Percentiles rank a stretch among this genome's conserved stretches.
phyloP scores from a whole-genome alignment of 2,888 invertebrate species.

The Endomychus coccineus region DNA sequence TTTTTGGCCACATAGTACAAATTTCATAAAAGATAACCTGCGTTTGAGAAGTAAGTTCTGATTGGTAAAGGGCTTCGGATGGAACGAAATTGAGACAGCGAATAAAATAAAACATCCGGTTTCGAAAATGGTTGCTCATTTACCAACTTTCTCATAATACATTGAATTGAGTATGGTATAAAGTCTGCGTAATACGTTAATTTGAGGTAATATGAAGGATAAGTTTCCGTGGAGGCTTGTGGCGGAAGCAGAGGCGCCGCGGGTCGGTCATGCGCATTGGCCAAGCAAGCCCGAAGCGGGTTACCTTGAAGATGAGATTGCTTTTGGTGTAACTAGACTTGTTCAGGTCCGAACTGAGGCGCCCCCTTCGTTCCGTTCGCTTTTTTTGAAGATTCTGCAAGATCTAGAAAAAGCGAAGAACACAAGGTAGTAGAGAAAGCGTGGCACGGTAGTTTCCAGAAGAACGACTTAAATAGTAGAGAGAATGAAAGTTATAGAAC shows the following conservation, averaged over 20 bases:
- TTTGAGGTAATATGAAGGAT: too few relatives aligned
- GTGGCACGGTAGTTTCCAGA: slow-evolving; percentile 40
- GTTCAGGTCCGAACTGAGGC: slow-evolving; percentile 91
- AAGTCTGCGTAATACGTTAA: too few relatives aligned
- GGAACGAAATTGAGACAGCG: too few relatives aligned
- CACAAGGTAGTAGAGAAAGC: slow-evolving; percentile 69
- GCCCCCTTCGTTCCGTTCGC: slow-evolving; percentile 95
- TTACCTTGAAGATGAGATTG: slow-evolving; percentile 99
- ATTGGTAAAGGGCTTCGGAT: too few relatives aligned
- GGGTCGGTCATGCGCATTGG: slow-evolving; percentile 40
- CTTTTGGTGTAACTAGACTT: slow-evolving; percentile 90
- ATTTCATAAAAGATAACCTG: too few relatives aligned
- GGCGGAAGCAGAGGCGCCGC: slow-evolving; percentile 43
- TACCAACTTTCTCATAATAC: too few relatives aligned
- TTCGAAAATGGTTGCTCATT: too few relatives aligned
- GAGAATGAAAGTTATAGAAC: slow-evolving; percentile 12
- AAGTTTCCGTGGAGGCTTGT: too few relatives aligned
- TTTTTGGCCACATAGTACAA: too few relatives aligned
- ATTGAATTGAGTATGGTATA: too few relatives aligned
- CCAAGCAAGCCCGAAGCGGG: slow-evolving; percentile 50
- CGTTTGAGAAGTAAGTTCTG: too few relatives aligned
- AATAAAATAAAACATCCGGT: too few relatives aligned
- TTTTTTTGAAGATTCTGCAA: slow-evolving; percentile 99
- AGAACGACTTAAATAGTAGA: slow-evolving; percentile 36
- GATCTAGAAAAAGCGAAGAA: slow-evolving; percentile 93